Evolutionary conservation across 2,888 invertebrate species (phyloP), one percentile per base, ranked within the genome.

Genomic region (Hoplodrina ambigua): DNA sequence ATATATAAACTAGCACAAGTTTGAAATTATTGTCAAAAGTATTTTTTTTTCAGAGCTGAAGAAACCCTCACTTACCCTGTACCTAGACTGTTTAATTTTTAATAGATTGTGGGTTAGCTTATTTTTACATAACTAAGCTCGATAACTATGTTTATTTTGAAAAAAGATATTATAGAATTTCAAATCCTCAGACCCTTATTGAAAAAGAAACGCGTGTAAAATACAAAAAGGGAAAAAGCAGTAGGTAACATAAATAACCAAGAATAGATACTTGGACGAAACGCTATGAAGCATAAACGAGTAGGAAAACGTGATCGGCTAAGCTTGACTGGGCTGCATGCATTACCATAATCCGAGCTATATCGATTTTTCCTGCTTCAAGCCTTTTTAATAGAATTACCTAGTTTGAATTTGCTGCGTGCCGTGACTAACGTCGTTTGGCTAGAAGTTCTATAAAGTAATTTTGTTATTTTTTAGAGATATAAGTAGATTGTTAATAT

Each of bases 261-360:
- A 63, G 66, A 78, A 74, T 69, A 73, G 78, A 81, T 82, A 74
- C 75, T 81, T 76, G 59, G 64, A 76, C 68, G 80, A 83, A 85
- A 85, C 80, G 76, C 85, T 84, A 80, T 82, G 80, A 82, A 79
- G 86, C 84, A 82, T 84, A 82, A 84, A 85, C 75, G 65, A 72
- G 69, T 75, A 76, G 67, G 86, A 73, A 85, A 85, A 87, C 86
- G 82, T 84, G 86, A 89, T 89, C 86, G 80, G 82, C 78, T 80
- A 82, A 86, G 85, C 88, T 85, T 83, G 82, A 82, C 85, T 84
- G 84, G 84, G 83, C 80, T 84, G 85, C 86, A 86, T 87, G 83
- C 79, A 89, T 90, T 90, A 89, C 83, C 90, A 89, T 90, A 89
- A 89, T 87, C 87, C 78, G 50, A 70, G 76, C 78, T 75, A 75